These are phyloP conservation scores for Penaeus vannamei DNA, from an alignment of 1,140 invertebrate genomes.

Conservation along the genomic window DNA sequence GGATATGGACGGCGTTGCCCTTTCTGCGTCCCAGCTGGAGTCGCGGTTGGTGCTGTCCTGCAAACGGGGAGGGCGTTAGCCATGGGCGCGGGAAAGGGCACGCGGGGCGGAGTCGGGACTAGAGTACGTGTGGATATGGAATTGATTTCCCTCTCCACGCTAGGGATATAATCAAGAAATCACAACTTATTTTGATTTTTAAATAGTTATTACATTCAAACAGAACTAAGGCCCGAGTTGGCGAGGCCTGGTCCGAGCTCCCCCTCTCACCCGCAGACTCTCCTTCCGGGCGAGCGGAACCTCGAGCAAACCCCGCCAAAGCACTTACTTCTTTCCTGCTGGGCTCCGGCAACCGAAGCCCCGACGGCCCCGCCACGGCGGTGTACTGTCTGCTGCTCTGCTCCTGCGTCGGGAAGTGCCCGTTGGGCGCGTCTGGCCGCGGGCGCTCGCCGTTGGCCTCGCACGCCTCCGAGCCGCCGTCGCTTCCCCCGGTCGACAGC, in stretches of 20 bases:
- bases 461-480: slow-evolving; percentile 41
- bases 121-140: no score
- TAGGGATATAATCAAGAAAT: no score
- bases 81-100: no score
- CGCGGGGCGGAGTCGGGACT: no score
- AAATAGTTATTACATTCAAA: no score
- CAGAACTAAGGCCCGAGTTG: no score
- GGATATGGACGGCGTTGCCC: slow-evolving; percentile 54
- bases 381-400: slow-evolving; percentile 34
- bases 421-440: slow-evolving; percentile 44
- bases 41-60: slow-evolving; percentile 53
- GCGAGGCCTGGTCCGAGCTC: no score
- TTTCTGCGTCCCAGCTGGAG: slow-evolving; percentile 53
- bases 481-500: slow-evolving; percentile 48
- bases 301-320: neutral
- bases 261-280: no score
- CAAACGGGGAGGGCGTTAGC: no score
- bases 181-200: no score
- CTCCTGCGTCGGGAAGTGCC: slow-evolving; percentile 44
- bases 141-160: no score
- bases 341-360: slow-evolving; percentile 28
- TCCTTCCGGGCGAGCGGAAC: neutral
- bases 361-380: slow-evolving; percentile 44
- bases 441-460: slow-evolving; percentile 36
- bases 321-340: slow-evolving; percentile 52